Conservation (phyloP, 1,140 invertebrate genomes). For the Lordiphosa clarofinis region DNA sequence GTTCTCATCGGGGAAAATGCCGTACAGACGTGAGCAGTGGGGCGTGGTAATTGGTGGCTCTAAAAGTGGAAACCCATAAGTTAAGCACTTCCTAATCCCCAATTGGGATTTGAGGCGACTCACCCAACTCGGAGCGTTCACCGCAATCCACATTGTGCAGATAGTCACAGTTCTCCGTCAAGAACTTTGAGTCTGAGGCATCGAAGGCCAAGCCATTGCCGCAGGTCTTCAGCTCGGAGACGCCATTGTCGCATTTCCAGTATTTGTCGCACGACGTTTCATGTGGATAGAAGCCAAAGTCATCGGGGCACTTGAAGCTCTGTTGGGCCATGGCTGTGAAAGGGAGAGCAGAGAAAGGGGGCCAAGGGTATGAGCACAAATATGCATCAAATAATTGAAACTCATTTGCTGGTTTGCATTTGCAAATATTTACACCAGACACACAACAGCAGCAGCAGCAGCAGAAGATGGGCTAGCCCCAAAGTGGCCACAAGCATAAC, state of each 20-base stretch:
- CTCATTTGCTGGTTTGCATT: conserved; percentile 4
- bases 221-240: conserved; percentile 93
- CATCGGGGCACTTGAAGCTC: conserved; percentile 95
- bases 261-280: conserved; percentile 95
- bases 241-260: conserved; percentile 95
- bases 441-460: neutral
- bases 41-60: conserved; percentile 92
- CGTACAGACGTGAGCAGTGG: conserved; percentile 92
- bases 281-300: conserved; percentile 96
- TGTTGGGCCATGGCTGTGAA: conserved; percentile 86
- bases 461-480: neutral
- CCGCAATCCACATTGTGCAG: conserved; percentile 97
- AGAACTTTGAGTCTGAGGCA: conserved; percentile 91
- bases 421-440: conserved; percentile 3
- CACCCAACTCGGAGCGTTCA: conserved; percentile 90
- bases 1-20: conserved; percentile 93
- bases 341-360: neutral
- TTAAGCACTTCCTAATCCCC: neutral
- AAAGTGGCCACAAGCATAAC: conserved; percentile 9
- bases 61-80: conserved; percentile 68
- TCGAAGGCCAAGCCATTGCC: conserved; percentile 97
- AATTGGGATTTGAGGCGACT: conserved; percentile 52
- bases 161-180: conserved; percentile 97
- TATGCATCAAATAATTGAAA: neutral
- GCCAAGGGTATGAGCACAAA: conserved; percentile 1